Evolutionary conservation across 2,888 invertebrate genomes (phyloP).

Genomic region (Chloroclysta siterata): DNA sequence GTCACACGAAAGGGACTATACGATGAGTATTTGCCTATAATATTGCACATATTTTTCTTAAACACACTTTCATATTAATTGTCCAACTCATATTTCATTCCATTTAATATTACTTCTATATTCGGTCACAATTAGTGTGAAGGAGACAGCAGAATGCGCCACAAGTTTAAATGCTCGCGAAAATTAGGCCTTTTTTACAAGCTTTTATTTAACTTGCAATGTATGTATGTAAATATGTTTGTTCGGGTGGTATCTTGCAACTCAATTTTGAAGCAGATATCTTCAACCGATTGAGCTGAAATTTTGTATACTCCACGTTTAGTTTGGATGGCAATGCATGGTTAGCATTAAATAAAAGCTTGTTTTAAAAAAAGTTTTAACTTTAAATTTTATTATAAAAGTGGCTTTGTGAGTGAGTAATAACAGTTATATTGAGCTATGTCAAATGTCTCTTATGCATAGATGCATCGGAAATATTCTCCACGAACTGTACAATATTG

Average conservation of each 20-base stretch:
- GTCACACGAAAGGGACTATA: conserved; percentile 66
- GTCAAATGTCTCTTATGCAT: not conserved
- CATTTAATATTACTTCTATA: conserved; percentile 39
- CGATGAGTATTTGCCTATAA: conserved; percentile 78
- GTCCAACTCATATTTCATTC: conserved; percentile 42
- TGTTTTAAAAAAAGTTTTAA: too few species aligned
- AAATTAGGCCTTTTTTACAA: conserved; percentile 3
- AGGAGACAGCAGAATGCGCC: conserved; percentile 1
- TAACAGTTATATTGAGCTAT: not conserved
- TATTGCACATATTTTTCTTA: conserved; percentile 73
- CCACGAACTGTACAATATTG: not conserved
- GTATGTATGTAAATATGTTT: too few species aligned
- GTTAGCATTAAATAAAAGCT: too few species aligned
- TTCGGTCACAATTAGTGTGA: conserved; percentile 5
- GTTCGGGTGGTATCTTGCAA: too few species aligned
- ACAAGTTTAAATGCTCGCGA: not conserved
- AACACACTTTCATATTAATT: conserved; percentile 42
- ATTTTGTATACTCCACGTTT: too few species aligned
- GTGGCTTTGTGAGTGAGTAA: not conserved
- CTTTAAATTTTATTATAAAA: too few species aligned
- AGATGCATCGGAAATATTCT: not conserved
- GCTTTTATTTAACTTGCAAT: too few species aligned
- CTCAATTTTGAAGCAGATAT: too few species aligned
- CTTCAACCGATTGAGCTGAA: too few species aligned
- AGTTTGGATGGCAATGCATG: too few species aligned